Evolutionary conservation across 2,888 invertebrate species (phyloP).

Genomic region (Dryadula phaetusa): DNA sequence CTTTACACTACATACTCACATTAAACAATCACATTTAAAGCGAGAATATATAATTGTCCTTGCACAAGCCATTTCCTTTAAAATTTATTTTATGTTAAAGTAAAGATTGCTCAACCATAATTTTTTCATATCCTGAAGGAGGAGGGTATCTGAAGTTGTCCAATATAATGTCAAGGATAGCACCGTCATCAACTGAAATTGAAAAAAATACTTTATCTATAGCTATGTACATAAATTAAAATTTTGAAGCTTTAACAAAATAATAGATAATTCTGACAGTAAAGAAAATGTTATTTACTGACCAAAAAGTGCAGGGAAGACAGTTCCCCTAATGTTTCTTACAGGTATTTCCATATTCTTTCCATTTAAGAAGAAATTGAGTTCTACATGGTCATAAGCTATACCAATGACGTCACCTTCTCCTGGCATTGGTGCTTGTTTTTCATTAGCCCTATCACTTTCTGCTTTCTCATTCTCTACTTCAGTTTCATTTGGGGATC

Average conservation of each 20-base stretch:
- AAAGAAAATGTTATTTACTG: conserved; percentile 57
- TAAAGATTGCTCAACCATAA: conserved; percentile 98
- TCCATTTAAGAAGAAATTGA: conserved; percentile 97
- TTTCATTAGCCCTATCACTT: conserved; percentile 56
- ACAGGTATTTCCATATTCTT: conserved; percentile 93
- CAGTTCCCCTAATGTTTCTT: conserved; percentile 94
- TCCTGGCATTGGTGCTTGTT: conserved; percentile 85
- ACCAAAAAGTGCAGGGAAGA: conserved; percentile 97
- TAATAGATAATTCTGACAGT: not conserved
- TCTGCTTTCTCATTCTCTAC: conserved; percentile 66
- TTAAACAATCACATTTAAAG: conserved; percentile 29
- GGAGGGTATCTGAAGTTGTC: conserved; percentile 94
- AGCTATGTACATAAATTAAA: no score
- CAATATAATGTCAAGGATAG: conserved; percentile 97
- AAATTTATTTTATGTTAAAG: conserved; percentile 87
- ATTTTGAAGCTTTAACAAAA: no score
- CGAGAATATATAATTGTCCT: conserved; percentile 48
- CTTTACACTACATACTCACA: conserved; percentile 31
- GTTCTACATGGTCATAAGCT: conserved; percentile 97
- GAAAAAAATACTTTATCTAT: not conserved
- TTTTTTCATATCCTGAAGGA: conserved; percentile 95
- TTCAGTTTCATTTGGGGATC: conserved; percentile 62
- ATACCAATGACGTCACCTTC: conserved; percentile 98
- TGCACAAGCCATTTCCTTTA: conserved; percentile 46
- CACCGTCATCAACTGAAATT: conserved; percentile 96